Evolutionary conservation across 2,113 vertebrate genomes (phyloP), one percentile per base, ranked within the genome.

Genomic region (Chaetorhynchus papuensis): DNA sequence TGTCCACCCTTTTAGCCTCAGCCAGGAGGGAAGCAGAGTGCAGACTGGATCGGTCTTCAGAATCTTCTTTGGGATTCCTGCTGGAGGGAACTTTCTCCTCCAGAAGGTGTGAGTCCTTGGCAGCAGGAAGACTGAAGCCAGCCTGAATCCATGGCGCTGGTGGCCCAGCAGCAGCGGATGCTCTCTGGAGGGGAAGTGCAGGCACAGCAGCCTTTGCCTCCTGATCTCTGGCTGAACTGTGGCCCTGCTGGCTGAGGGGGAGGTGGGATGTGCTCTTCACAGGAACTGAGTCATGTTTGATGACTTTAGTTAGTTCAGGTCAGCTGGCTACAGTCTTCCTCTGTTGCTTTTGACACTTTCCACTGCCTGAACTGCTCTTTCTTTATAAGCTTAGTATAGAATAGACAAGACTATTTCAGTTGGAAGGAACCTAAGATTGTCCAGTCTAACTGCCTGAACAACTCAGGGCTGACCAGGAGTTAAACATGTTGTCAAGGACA

Each of bases 81-180:
- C 44, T 54, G n/a, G 49, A 37, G 59, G 53, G 53, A 59, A 0
- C 28, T 54, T 63, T 18, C 33, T 81, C 19, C 69, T 83, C 5
- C 31, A 24, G 59, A 37, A 84, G 39, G 18, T 47, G 18, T 16
- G 35, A 52, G 50, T 5, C 64, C 31, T 50, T 64, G 65, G 70
- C n/a, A 53, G 35, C 28, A 72, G 69, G n/a, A 63, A 8, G 57
- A 3, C 42, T 30, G n/a, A 47, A 31, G 16, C 20, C 37, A 39
- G 44, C 2, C 68, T 45, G 30, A 30, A 3, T 31, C n/a, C 15
- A 0, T 21, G 66, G 1, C 0, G 0, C 35, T 44, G 44, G 10
- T 27, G 27, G 42, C n/a, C n/a, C 2, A 2, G 56, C 3, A 5
- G 61, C 82, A 65, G 53, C 1, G 2, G 10, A 2, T 0, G 1